Conservation (phyloP, 2,113 vertebrate genomes). For the Datnioides undecimradiatus region DNA sequence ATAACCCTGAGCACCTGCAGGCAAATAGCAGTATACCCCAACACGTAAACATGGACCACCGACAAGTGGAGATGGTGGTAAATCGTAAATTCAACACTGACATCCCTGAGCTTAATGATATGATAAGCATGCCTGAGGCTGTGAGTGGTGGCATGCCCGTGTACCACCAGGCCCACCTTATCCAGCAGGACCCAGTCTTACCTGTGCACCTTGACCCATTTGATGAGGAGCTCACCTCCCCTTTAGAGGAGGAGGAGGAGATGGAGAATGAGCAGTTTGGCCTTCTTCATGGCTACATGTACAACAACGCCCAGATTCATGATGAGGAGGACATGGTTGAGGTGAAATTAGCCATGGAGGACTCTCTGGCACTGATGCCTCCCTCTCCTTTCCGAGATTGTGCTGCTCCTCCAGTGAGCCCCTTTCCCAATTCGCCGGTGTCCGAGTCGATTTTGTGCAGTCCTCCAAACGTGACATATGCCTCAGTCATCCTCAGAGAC, state of each 20-base stretch:
- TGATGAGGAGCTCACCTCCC: conserved; percentile 82
- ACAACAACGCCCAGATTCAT: conserved; percentile 86
- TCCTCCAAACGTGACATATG: conserved; percentile 89
- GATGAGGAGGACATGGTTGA: conserved; percentile 86
- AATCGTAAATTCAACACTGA: conserved; percentile 76
- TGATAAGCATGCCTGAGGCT: conserved; percentile 77
- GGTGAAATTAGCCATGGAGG: conserved; percentile 87
- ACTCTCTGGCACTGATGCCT: conserved; percentile 91
- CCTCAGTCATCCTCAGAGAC: conserved; percentile 93
- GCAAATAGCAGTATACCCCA: conserved; percentile 83
- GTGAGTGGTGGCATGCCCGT: conserved; percentile 79
- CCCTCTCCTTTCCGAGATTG: conserved; percentile 96
- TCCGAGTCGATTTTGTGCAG: conserved; percentile 94
- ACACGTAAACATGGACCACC: conserved; percentile 82
- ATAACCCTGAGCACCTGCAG: conserved; percentile 82
- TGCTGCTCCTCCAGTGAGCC: conserved; percentile 86
- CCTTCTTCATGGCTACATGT: conserved; percentile 91
- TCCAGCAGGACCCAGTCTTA: conserved; percentile 83
- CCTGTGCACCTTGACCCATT: conserved; percentile 85
- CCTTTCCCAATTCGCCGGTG: conserved; percentile 89
- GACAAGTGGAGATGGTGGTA: conserved; percentile 84
- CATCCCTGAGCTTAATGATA: conserved; percentile 82
- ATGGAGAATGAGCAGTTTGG: conserved; percentile 87
- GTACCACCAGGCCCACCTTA: conserved; percentile 78
- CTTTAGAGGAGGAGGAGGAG: conserved; percentile 79